phyloP scores from a whole-genome alignment of 1,140 invertebrate species.

The Telenomus remus region DNA sequence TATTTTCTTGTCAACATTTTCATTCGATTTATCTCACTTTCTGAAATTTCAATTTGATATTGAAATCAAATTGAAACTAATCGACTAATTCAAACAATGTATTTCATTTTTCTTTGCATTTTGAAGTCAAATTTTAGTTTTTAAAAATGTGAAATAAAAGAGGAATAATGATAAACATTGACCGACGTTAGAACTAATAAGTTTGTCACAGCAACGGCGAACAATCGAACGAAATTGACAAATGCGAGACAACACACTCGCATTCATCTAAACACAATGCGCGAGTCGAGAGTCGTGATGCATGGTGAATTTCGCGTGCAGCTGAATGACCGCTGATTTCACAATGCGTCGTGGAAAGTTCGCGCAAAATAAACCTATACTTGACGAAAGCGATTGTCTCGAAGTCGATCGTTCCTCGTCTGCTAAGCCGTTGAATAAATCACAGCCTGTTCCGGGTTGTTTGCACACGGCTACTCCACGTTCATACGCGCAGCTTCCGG shows the following conservation, averaged over 20 bases:
- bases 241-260: conserved; percentile 16
- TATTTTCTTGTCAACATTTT: too few relatives aligned
- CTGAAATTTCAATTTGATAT: too few relatives aligned
- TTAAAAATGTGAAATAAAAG: too few relatives aligned
- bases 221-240: conserved; percentile 18
- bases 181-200: too few relatives aligned
- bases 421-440: conserved; percentile 48
- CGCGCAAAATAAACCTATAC: conserved; percentile 42
- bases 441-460: conserved; percentile 48
- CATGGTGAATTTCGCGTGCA: conserved; percentile 16
- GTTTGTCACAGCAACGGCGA: too few relatives aligned
- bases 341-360: conserved; percentile 32
- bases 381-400: conserved; percentile 49
- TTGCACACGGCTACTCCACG: conserved; percentile 58
- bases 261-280: conserved; percentile 26
- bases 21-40: too few relatives aligned
- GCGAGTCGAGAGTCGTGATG: conserved; percentile 12
- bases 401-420: conserved; percentile 49
- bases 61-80: too few relatives aligned
- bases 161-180: too few relatives aligned
- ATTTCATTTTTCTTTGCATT: too few relatives aligned
- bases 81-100: too few relatives aligned
- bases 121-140: too few relatives aligned
- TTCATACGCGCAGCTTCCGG: conserved; percentile 64
- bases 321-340: conserved; percentile 45